These are phyloP conservation scores for Rhinophrynus dorsalis DNA, from an alignment of 2,797 vertebrate species.

Conservation along the genomic window DNA sequence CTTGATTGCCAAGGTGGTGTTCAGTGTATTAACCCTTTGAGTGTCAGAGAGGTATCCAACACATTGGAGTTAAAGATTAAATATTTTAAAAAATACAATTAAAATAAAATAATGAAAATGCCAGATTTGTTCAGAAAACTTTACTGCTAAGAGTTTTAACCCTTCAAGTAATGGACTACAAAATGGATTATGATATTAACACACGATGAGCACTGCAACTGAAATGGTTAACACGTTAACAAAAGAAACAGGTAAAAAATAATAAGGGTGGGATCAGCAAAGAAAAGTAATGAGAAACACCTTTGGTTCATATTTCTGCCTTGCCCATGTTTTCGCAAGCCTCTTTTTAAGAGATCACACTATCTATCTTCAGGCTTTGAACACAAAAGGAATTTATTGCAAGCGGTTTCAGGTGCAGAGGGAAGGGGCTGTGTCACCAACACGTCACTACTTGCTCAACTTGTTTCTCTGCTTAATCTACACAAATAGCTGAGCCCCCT, in stretches of 20 bases:
- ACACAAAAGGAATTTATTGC: slow-evolving; percentile 19
- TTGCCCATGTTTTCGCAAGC: not conserved
- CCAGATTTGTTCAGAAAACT: no score
- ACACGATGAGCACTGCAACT: not conserved
- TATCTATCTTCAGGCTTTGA: slow-evolving; percentile 12
- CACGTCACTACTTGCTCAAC: slow-evolving; percentile 39
- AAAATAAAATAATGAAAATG: not conserved
- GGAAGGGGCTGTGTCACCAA: slow-evolving; percentile 22
- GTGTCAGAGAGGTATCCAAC: no score
- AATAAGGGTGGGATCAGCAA: not conserved
- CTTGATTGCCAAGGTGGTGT: no score
- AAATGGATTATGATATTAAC: no score
- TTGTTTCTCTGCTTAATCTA: slow-evolving; percentile 36
- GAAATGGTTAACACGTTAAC: not conserved
- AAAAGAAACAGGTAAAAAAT: not conserved
- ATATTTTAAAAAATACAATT: no score
- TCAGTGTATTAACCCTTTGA: no score
- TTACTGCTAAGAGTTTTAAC: no score
- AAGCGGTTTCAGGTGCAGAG: slow-evolving; percentile 13
- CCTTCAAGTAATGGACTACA: no score
- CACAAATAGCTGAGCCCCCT: no score
- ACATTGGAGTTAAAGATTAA: no score
- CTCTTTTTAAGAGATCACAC: not conserved
- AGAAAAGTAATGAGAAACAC: not conserved
- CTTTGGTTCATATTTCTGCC: not conserved